Evolutionary conservation across 2,797 vertebrate genomes (phyloP).

Genomic region (Bradypodion ventrale): DNA sequence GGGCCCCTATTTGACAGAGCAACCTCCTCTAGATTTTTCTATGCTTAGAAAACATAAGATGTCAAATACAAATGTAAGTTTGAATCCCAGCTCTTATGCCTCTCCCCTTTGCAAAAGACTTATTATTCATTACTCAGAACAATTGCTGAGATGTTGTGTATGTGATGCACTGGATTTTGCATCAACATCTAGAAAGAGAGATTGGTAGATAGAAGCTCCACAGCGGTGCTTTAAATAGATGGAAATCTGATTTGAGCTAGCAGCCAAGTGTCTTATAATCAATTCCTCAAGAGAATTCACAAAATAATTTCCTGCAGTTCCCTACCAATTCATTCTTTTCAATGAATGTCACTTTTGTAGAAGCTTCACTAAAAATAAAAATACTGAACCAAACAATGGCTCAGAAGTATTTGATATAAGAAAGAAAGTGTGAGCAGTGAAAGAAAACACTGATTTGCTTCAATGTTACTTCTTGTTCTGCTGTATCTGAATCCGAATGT

Average conservation of each 20-base stretch:
- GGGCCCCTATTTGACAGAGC: background rate
- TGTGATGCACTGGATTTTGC: background rate
- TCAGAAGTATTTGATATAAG: constrained; percentile 11
- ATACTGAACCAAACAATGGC: background rate
- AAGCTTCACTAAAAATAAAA: background rate
- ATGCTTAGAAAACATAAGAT: background rate
- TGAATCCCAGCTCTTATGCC: background rate
- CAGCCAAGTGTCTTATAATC: constrained; percentile 22
- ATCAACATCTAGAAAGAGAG: background rate
- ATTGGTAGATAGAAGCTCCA: constrained; percentile 25
- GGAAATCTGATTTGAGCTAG: constrained; percentile 37
- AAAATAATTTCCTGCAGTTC: constrained; percentile 22
- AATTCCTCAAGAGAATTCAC: constrained; percentile 28
- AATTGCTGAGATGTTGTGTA: background rate
- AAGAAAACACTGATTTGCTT: accelerated
- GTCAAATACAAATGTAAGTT: background rate
- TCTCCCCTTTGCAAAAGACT: background rate
- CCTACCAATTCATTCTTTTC: constrained; percentile 18
- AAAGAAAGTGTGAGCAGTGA: background rate
- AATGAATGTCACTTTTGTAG: constrained; percentile 24
- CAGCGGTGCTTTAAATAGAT: constrained; percentile 34
- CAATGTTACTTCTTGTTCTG: no score
- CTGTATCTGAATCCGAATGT: no score
- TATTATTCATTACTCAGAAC: background rate
- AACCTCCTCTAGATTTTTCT: background rate